Evolutionary conservation across 2,797 vertebrate species (phyloP), one percentile per base, ranked within the genome.

Genomic region (Melanotaenia pygmaea): DNA sequence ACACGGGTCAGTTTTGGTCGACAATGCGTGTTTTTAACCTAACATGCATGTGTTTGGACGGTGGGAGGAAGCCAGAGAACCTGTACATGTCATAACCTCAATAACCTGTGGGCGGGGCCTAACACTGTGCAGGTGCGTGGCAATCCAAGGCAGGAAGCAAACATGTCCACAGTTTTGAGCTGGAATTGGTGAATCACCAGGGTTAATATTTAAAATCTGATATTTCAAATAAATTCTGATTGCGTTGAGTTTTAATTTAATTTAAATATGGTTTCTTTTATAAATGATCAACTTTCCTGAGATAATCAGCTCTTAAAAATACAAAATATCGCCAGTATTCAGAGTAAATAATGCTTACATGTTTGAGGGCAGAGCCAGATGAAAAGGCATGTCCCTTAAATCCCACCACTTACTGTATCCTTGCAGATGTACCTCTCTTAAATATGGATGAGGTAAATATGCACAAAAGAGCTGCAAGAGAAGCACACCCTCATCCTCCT

Each of bases 381-480:
- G 37, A 67, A 66, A 77, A 62, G 5, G 56, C 72, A 79, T 59
- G 77, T 74, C 80, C 34, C 65, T 70, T 72, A 54, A 70, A 80
- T 81, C 63, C 60, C 85, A 43, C 74, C 82, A 67, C 81, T 80
- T 70, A 53, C 70, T 43, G 30, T 50, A 74, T 74, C 66, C 70
- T 68, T 54, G 76, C 76, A 89, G 71, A 82, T 81, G 83, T 22
- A 59, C 28, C 38, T 8, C 64, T 68, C 65, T 90, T 77, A 92
- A 93, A 93, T 82, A 94, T 92, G 81, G 57, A 93, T 91, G 91
- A 92, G 83, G 59, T 84, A 79, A 92, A 91, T 89, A 83, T 89
- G 80, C 83, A 81, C 77, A 84, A 88, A 88, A 83, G 78, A 89
- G 66, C 80, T 69, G 74, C 37, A 1, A 71, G 61, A 82, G 75